Conservation (phyloP, 2,113 vertebrate species). For the Misgurnus mizolepis region DNA sequence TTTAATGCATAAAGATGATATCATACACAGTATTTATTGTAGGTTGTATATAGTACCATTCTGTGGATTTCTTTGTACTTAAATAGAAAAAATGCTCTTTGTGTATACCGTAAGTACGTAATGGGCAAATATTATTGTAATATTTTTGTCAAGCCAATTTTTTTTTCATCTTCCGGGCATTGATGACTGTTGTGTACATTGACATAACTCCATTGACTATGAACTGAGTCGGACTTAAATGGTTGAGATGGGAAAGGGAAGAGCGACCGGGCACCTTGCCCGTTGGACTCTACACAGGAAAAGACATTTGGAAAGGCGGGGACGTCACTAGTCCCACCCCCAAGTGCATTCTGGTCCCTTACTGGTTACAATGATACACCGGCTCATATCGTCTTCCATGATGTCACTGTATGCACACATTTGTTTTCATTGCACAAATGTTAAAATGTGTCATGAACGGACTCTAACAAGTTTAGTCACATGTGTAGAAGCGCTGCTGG, state of each 20-base stretch:
- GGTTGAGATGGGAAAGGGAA: slow-evolving; percentile 39
- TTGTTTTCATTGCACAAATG: slow-evolving; percentile 38
- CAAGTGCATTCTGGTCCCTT: slow-evolving; percentile 29
- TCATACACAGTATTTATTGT: slow-evolving; percentile 89
- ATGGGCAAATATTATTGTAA: slow-evolving; percentile 75
- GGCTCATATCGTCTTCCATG: slow-evolving; percentile 40
- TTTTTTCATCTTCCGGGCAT: slow-evolving; percentile 45
- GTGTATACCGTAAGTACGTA: slow-evolving; percentile 73
- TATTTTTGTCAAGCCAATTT: slow-evolving; percentile 70
- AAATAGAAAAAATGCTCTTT: slow-evolving; percentile 72
- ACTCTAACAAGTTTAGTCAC: slow-evolving; percentile 6
- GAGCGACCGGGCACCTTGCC: slow-evolving; percentile 10
- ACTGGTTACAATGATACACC: slow-evolving; percentile 18
- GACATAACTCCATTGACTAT: slow-evolving; percentile 8
- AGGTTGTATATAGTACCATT: slow-evolving; percentile 86
- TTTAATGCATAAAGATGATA: slow-evolving; percentile 72
- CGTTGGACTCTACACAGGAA: slow-evolving; percentile 5
- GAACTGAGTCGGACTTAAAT: slow-evolving; percentile 1
- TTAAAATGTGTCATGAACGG: background rate
- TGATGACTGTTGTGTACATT: background rate
- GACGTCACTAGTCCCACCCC: slow-evolving; percentile 21
- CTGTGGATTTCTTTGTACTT: slow-evolving; percentile 82
- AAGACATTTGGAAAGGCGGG: slow-evolving; percentile 3
- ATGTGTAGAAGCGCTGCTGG: slow-evolving; percentile 23
- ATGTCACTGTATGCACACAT: slow-evolving; percentile 38